phyloP scores from a whole-genome alignment of 2,797 vertebrate species.

The Apogon hyalosoma region DNA sequence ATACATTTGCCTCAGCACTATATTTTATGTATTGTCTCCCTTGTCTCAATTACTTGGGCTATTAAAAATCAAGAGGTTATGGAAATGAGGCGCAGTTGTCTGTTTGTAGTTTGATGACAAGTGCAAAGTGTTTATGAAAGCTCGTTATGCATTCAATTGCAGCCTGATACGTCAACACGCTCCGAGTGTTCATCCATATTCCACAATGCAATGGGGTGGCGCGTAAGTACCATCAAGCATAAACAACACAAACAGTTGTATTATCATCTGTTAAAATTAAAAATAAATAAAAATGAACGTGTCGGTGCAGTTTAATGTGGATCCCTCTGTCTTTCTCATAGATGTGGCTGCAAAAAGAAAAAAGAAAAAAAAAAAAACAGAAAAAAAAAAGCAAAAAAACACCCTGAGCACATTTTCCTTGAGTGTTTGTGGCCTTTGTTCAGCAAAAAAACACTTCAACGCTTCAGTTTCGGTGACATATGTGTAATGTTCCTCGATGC shows the following conservation, averaged over 20 bases:
- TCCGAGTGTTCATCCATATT: conserved; percentile 70
- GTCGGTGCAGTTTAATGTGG: conserved; percentile 20
- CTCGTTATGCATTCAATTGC: conserved; percentile 71
- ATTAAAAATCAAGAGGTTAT: conserved; percentile 85
- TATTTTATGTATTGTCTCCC: conserved; percentile 86
- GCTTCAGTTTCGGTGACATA: conserved; percentile 10
- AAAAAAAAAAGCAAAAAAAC: too few species aligned
- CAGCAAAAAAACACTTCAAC: conserved; percentile 16
- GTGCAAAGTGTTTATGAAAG: conserved; percentile 75
- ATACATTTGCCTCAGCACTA: conserved; percentile 86
- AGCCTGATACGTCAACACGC: conserved; percentile 63
- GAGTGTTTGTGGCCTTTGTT: conserved; percentile 34
- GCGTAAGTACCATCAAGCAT: conserved; percentile 38
- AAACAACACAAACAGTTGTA: conserved; percentile 27
- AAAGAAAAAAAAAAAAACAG: not conserved
- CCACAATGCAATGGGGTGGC: conserved; percentile 60
- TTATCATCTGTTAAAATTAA: conserved; percentile 28
- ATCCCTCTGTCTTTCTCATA: not conserved
- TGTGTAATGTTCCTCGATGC: conserved; percentile 32
- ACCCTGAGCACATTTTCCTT: not conserved
- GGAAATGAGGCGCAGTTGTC: conserved; percentile 77
- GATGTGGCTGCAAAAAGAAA: conserved; percentile 12
- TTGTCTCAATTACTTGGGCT: conserved; percentile 86
- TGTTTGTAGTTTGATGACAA: conserved; percentile 75
- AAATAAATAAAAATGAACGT: conserved; percentile 40